Evolutionary conservation across 2,888 invertebrate genomes (phyloP).

Genomic region (Hypolimnas misippus): DNA sequence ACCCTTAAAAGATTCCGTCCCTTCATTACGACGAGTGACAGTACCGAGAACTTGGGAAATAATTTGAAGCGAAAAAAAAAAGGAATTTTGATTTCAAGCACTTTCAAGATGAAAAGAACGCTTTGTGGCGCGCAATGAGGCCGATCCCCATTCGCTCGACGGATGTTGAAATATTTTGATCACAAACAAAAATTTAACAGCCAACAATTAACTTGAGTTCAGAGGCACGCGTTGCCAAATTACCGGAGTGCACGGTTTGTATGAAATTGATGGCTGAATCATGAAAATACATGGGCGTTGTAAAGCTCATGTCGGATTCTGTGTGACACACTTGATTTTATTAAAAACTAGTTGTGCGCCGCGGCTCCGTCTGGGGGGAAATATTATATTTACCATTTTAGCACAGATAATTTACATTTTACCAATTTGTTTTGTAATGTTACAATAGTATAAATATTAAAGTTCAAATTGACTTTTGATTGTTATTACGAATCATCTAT

Average conservation of each 20-base stretch:
- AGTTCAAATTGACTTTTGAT: too few species aligned
- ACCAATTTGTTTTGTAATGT: too few species aligned
- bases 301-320: neutral
- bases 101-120: constrained; percentile 52
- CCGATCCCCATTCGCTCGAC: constrained; percentile 54
- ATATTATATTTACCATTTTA: too few species aligned
- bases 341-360: constrained; percentile 1
- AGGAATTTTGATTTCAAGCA: constrained; percentile 44
- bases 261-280: constrained; percentile 11
- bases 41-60: constrained; percentile 34
- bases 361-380: too few species aligned
- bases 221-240: constrained; percentile 10
- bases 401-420: too few species aligned
- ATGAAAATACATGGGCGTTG: constrained; percentile 9
- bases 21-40: constrained; percentile 19
- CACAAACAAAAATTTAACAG: constrained; percentile 32
- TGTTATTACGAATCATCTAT: too few species aligned
- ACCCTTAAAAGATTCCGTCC: constrained; percentile 3
- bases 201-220: constrained; percentile 16
- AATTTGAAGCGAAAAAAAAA: constrained; percentile 48
- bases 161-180: constrained; percentile 56
- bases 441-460: too few species aligned
- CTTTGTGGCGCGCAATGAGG: constrained; percentile 50
- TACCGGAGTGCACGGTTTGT: constrained; percentile 6
- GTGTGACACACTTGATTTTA: constrained; percentile 3